Conservation (phyloP, 2,888 invertebrate species). For the Agrotis puta region DNA sequence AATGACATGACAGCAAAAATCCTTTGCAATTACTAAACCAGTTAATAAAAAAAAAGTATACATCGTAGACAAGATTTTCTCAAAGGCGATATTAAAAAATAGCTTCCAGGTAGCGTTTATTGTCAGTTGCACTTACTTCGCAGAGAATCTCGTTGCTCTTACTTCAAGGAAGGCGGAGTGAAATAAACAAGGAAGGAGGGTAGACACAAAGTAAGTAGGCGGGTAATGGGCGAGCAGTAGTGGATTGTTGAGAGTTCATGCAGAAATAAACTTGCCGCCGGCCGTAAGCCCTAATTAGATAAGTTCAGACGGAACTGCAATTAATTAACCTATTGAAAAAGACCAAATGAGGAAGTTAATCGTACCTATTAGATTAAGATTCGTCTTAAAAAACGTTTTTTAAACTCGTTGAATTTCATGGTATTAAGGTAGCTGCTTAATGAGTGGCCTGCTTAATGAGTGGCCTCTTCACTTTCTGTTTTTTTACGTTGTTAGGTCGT, state of each 20-base stretch:
- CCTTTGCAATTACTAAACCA: slow-evolving; percentile 11
- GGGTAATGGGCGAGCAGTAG: slow-evolving; percentile 78
- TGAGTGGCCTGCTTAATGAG: too few relatives aligned
- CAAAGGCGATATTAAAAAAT: slow-evolving; percentile 49
- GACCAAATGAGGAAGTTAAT: slow-evolving; percentile 41
- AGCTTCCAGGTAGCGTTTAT: slow-evolving; percentile 42
- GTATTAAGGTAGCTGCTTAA: too few relatives aligned
- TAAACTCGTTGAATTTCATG: neutral
- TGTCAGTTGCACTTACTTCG: slow-evolving; percentile 64
- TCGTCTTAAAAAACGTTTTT: slow-evolving; percentile 2
- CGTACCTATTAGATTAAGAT: slow-evolving; percentile 20
- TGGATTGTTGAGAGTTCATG: slow-evolving; percentile 71
- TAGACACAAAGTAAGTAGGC: slow-evolving; percentile 66
- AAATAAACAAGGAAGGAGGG: slow-evolving; percentile 59
- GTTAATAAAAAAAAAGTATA: slow-evolving; percentile 31
- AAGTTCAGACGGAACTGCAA: slow-evolving; percentile 70
- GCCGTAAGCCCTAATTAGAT: slow-evolving; percentile 72
- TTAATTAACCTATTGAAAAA: slow-evolving; percentile 70
- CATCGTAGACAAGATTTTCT: slow-evolving; percentile 18
- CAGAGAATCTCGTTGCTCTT: slow-evolving; percentile 69
- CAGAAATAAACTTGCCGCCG: slow-evolving; percentile 75
- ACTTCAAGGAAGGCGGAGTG: slow-evolving; percentile 65
- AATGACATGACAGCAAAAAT: slow-evolving; percentile 1
- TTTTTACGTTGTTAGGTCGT: too few relatives aligned
- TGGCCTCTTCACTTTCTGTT: too few relatives aligned